Conservation (phyloP, 2,797 vertebrate species). For the Thaleichthys pacificus region DNA sequence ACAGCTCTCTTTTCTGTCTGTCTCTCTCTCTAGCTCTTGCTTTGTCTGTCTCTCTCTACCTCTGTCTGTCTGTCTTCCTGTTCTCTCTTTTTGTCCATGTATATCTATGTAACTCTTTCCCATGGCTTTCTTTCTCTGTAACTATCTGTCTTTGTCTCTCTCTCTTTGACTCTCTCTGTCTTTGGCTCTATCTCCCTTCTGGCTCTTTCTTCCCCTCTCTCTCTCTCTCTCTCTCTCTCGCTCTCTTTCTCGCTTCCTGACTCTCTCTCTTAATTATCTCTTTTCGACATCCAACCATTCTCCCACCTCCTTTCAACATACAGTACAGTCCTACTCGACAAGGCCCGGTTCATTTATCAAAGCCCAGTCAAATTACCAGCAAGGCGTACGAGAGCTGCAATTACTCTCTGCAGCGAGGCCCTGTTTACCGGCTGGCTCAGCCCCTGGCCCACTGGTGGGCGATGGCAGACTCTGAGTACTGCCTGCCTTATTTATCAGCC, state of each 20-base stretch:
- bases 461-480: constrained; percentile 18
- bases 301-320: not conserved
- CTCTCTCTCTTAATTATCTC: not conserved
- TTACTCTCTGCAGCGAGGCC: constrained; percentile 23
- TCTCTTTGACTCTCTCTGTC: not conserved
- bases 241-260: not conserved
- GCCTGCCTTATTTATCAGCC: constrained; percentile 34
- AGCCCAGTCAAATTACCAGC: not conserved
- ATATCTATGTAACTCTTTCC: not conserved
- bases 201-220: constrained; percentile 1
- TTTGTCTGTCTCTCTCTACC: not conserved
- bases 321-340: not conserved
- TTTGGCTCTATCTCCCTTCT: not conserved
- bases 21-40: not conserved
- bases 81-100: not conserved
- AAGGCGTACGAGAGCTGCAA: constrained; percentile 23
- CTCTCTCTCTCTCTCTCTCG: not conserved
- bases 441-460: constrained; percentile 12
- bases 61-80: too few species aligned
- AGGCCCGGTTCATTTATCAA: constrained; percentile 17
- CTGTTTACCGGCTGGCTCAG: constrained; percentile 6
- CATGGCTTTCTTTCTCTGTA: not conserved
- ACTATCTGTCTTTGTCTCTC: too few species aligned
- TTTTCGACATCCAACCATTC: not conserved
- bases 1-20: constrained; percentile 6